Evolutionary conservation across 2,888 invertebrate genomes (phyloP), one percentile per base, ranked within the genome.

Genomic region (Phaedon cochleariae): DNA sequence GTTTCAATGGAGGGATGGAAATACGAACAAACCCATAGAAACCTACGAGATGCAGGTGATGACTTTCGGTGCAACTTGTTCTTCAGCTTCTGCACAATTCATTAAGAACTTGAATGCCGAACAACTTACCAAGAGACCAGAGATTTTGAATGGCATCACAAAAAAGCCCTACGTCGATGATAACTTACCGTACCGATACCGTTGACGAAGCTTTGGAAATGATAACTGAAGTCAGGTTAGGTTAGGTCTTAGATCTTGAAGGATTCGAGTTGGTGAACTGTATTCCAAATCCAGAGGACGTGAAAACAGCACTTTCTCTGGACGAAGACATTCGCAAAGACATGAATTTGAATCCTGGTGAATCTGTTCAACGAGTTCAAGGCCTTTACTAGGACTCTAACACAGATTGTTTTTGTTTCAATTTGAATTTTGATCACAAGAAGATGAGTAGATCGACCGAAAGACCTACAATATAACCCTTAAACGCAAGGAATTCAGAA

Each of bases 201-300:
- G 12, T 26, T n/a, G 3, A 26, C 21, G 51, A 9, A 18, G 22
- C n/a, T 20, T 20, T 21, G 18, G 12, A 21, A 10, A 49, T 49
- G 21, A 21, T 49, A 17, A 18, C 12, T 7, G 34, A 64, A 34
- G 64, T 64, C 12, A 46, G 21, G 18, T 7, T 31, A 26, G n/a
- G n/a, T n/a, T n/a, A n/a, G n/a, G 46, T 59, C 21, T 45, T 45
- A 17, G 21, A 29, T 41, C 22, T 57, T n/a, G 58, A 29, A 46
- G 58, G 58, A 6, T 46, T 58, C 7, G 18, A 53, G 67, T 73
- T 64, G 3, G 21, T 66, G 31, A 71, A 70, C 51, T 78, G 73
- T 75, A 61, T 73, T 18, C 75, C 74, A 0, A 78, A 78, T 31
- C 59, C 59, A 9, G 41, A 58, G 12, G 21, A 54, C 6, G 21